Evolutionary conservation across 1,140 invertebrate species (phyloP), one percentile per base, ranked within the genome.

Genomic region (Akabosia matsudoensis): DNA sequence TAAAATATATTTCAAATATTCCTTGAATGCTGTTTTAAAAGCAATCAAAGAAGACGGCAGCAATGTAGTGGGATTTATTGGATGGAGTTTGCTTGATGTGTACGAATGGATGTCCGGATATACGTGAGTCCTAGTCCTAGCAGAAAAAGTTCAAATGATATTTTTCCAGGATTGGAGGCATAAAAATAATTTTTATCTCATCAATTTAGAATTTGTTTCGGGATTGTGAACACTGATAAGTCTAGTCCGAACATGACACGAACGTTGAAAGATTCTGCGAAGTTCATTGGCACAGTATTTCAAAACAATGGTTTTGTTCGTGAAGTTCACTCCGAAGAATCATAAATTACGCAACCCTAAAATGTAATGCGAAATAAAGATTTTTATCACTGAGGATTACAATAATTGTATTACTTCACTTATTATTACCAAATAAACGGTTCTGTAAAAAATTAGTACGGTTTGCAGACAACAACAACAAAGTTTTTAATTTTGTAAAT

Each of bases 1-100:
- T 73, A 78, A 85, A 18, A 74, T 82, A 54, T 86, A 80, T 72
- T 85, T 83, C 72, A 70, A 37, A 28, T 82, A 85, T 14, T 91
- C 78, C 22, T 76, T 78, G 13, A 79, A 79, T 37, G 79, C 78
- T 34, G 61, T 76, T 13, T 71, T 79, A 31, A 79, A 78, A 74
- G 33, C 79, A 22, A 31, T 79, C 0, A 64, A 61, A 24, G 52
- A 75, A 22, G 79, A 79, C 33, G 70, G 73, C 1, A 70, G 70
- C 28, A 78, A 79, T 24, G 74, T 78, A 0, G 18, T 33, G 18
- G 72, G 72, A 0, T 79, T 77, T 74, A 26, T 73, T 26, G 78
- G 61, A 0, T 79, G 78, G 78, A 74, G 72, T 67, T 54, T 79
- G 31, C 24, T 77, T 0, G 78, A 79, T 56, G 76, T 74, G 0